phyloP scores from a whole-genome alignment of 2,888 invertebrate species.

The Cheilosia urbana region DNA sequence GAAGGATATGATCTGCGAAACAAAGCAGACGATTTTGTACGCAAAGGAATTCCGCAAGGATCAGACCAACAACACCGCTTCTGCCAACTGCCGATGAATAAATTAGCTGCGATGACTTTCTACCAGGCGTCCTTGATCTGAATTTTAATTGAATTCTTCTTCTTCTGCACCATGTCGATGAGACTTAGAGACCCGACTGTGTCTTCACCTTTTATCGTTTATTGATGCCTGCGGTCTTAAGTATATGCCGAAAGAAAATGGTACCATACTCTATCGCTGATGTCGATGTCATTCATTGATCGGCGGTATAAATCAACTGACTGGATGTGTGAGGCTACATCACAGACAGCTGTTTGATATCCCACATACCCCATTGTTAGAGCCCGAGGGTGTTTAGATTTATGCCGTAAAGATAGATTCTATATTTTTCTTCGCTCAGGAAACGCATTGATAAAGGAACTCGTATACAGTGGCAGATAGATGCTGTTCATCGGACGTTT shows the following conservation, averaged over 20 bases:
- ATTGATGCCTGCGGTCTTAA: conserved; percentile 15
- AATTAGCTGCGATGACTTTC: conserved; percentile 27
- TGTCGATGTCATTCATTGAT: conserved; percentile 18
- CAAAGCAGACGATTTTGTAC: conserved; percentile 15
- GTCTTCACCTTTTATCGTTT: conserved; percentile 36
- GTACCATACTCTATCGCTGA: background rate
- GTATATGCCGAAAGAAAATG: background rate
- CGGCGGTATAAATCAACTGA: conserved; percentile 3
- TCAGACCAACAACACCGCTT: background rate
- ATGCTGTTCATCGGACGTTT: conserved; percentile 28
- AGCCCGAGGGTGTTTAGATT: background rate
- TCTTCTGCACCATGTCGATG: background rate
- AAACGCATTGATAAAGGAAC: background rate
- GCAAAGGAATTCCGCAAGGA: conserved; percentile 45
- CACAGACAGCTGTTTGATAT: background rate
- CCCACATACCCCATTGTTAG: background rate
- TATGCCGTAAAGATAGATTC: conserved; percentile 1
- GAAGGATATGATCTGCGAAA: conserved; percentile 20
- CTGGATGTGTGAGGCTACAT: background rate
- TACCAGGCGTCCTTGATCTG: conserved; percentile 5
- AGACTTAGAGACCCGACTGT: background rate
- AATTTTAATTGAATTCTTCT: conserved; percentile 62
- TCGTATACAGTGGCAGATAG: background rate
- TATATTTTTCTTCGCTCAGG: conserved; percentile 1
- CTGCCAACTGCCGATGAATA: conserved; percentile 27